phyloP scores from a whole-genome alignment of 2,797 vertebrate genomes.

The Cheirogaleus major region DNA sequence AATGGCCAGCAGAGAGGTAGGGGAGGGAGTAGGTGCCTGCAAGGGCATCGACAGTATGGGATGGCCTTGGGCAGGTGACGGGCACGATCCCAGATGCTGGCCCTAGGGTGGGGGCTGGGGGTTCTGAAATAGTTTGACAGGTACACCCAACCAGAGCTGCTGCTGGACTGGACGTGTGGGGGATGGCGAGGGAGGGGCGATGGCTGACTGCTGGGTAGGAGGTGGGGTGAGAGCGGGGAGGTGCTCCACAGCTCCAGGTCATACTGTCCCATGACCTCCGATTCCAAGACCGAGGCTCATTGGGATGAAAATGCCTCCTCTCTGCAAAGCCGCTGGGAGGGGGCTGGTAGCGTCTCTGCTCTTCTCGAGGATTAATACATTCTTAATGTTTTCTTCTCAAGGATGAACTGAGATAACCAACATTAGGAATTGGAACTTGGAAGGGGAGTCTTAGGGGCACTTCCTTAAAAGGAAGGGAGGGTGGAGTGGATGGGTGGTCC shows the following conservation, averaged over 20 bases:
- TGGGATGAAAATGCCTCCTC: not conserved
- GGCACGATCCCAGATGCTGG: not conserved
- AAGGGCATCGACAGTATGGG: not conserved
- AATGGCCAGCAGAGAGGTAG: not conserved
- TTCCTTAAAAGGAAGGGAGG: not conserved
- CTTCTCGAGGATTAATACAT: not conserved
- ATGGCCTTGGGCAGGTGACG: not conserved
- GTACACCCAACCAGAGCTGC: not conserved
- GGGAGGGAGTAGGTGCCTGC: not conserved
- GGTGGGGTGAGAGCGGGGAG: not conserved
- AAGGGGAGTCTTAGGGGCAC: not conserved
- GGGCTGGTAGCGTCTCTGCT: not conserved
- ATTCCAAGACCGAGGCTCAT: not conserved
- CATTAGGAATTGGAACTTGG: not conserved
- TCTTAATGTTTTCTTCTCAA: not conserved
- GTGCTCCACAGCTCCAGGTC: not conserved
- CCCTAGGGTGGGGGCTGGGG: rapidly evolving
- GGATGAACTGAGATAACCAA: not conserved
- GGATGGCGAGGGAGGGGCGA: not conserved
- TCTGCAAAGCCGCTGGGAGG: not conserved
- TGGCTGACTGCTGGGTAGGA: not conserved
- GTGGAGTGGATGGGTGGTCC: not conserved
- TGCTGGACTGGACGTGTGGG: not conserved
- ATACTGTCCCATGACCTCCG: not conserved
- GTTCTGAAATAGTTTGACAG: constrained; percentile 10